phyloP scores from a whole-genome alignment of 2,797 vertebrate genomes.

The Coreius guichenoti region DNA sequence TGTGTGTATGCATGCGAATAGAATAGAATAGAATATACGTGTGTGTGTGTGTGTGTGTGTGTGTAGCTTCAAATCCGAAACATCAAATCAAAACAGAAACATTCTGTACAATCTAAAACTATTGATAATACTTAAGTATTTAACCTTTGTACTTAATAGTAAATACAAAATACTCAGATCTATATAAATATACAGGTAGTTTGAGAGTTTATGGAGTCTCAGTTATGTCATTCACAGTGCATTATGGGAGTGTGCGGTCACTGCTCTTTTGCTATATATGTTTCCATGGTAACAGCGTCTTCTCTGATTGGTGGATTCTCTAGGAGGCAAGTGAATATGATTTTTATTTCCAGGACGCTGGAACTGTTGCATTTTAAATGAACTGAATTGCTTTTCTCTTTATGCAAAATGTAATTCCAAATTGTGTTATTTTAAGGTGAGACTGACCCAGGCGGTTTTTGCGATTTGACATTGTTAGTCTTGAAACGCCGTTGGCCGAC shows the following conservation, averaged over 20 bases:
- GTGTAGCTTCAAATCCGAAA: no score
- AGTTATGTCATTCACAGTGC: background rate
- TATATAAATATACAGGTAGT: background rate
- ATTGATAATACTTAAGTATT: background rate
- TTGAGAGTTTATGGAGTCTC: background rate
- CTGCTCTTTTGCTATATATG: background rate
- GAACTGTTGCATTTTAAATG: background rate
- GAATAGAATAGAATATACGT: no score
- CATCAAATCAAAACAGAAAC: background rate
- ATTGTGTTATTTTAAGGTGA: background rate
- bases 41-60: no score
- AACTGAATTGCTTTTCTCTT: background rate
- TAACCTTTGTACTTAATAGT: background rate
- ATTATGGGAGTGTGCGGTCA: background rate
- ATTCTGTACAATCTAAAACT: background rate
- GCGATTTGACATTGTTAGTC: background rate
- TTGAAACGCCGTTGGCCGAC: background rate
- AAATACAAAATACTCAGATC: background rate
- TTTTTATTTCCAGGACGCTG: background rate
- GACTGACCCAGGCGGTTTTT: background rate
- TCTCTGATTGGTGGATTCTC: constrained; percentile 7
- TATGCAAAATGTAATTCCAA: background rate
- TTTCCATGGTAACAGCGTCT: background rate
- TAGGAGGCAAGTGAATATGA: background rate
- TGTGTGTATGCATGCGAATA: no score